phyloP scores from a whole-genome alignment of 2,113 vertebrate genomes.

The Etia nguti region DNA sequence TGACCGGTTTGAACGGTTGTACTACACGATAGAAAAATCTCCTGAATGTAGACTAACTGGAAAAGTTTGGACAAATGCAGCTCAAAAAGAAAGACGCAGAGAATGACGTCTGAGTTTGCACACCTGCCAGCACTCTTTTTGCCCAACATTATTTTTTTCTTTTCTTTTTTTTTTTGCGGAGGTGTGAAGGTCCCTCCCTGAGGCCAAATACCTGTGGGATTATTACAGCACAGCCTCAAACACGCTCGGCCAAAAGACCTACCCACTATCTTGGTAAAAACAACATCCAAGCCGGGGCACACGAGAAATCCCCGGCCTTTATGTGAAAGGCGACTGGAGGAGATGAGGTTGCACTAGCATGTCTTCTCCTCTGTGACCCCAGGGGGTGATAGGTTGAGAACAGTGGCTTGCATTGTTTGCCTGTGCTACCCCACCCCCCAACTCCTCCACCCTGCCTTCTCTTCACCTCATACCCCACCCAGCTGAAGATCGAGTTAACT shows the following conservation, averaged over 20 bases:
- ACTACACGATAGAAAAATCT: conserved; percentile 22
- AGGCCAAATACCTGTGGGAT: conserved; percentile 69
- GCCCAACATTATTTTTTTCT: neutral
- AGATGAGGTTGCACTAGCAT: conserved; percentile 73
- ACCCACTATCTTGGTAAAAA: conserved; percentile 57
- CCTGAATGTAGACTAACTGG: conserved; percentile 62
- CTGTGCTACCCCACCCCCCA: neutral
- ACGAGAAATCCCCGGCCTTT: conserved; percentile 70
- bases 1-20: neutral
- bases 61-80: conserved; percentile 4
- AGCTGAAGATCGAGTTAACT: conserved; percentile 68
- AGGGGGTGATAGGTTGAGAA: conserved; percentile 65
- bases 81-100: neutral
- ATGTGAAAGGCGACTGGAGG: conserved; percentile 61
- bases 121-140: neutral
- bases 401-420: conserved; percentile 67
- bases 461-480: conserved; percentile 61
- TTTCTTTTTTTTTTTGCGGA: neutral
- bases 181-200: conserved; percentile 61
- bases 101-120: conserved; percentile 1
- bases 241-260: conserved; percentile 45
- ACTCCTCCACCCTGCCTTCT: conserved; percentile 34
- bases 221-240: conserved; percentile 47
- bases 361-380: conserved; percentile 65
- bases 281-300: conserved; percentile 52